Conservation (phyloP, 1,140 invertebrate genomes). For the Neodiprion fabricii region DNA sequence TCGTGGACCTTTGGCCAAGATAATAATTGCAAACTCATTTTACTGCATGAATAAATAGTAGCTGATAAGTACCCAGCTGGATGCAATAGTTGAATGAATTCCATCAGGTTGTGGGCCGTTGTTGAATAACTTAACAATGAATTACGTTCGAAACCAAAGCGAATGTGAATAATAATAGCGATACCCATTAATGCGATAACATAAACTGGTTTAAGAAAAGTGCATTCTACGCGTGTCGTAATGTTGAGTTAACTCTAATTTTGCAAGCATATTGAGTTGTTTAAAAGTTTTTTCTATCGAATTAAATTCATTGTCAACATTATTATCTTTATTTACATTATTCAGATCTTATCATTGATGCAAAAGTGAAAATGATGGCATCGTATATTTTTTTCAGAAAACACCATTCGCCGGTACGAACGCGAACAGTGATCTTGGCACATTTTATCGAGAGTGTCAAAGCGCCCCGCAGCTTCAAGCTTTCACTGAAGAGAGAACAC, state of each 20-base stretch:
- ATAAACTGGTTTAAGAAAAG: not conserved
- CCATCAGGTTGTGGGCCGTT: not conserved
- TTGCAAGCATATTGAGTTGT: not conserved
- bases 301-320: too few species aligned
- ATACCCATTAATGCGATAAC: not conserved
- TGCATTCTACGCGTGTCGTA: not conserved
- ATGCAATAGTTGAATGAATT: not conserved
- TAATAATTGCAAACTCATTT: not conserved
- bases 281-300: not conserved
- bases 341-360: not conserved
- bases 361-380: not conserved
- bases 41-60: not conserved
- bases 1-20: not conserved
- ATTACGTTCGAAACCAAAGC: too few species aligned
- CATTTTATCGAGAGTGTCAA: constrained; percentile 82
- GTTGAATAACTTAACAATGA: not conserved
- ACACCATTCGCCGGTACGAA: constrained; percentile 66
- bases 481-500: constrained; percentile 66
- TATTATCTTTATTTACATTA: too few species aligned
- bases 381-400: constrained; percentile 57
- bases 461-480: constrained; percentile 74
- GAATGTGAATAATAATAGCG: too few species aligned
- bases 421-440: constrained; percentile 72
- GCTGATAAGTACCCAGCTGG: not conserved
- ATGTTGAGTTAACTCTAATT: not conserved